Evolutionary conservation across 2,888 invertebrate species (phyloP), one percentile per base, ranked within the genome.

Genomic region (Reticulitermes lucifugus): DNA sequence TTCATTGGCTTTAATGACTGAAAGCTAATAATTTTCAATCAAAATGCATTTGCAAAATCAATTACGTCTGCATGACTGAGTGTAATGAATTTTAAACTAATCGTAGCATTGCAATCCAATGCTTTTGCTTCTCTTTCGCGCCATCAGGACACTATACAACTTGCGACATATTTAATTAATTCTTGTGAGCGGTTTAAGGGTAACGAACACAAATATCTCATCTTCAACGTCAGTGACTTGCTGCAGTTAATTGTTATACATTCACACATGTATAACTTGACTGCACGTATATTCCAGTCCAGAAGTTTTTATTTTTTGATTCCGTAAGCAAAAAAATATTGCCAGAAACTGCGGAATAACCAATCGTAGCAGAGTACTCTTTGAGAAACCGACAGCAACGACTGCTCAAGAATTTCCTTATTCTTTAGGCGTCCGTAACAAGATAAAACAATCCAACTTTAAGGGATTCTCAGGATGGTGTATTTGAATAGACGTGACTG

Each of bases 11-110:
- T 65, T n/a, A 65, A 65, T n/a, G 65, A 6, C 6, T 65, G 65
- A n/a, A 65, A 65, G n/a, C 65, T 2, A 60, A 60, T 60, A 71
- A 73, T 41, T 73, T 73, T 73, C 73, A 73, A 73, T 73, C 73
- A 73, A 41, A 41, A 73, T 73, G 73, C 41, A 41, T 41, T 41
- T 73, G 6, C 14, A 73, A 14, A 73, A 73, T 41, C 73, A 73
- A 73, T 73, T 73, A 73, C 21, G 18, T 73, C 41, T 29, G 14
- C 7, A 73, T 35, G 73, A 41, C 25, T 73, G 41, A 73, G 21
- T 29, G 35, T 12, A 41, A 73, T 73, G 73, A 73, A 73, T 73
- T 12, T 41, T 2, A 2, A 29, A 18, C 41, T 41, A 25, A 10
- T 6, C 65, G 6, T 65, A 0, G 65, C 25, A 14, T 65, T 25